A percentile compares a stretch with the other conserved stretches of the same genome.
These are phyloP conservation scores for Polyommatus icarus DNA, from an alignment of 2,888 invertebrate genomes.

Conservation along the genomic window DNA sequence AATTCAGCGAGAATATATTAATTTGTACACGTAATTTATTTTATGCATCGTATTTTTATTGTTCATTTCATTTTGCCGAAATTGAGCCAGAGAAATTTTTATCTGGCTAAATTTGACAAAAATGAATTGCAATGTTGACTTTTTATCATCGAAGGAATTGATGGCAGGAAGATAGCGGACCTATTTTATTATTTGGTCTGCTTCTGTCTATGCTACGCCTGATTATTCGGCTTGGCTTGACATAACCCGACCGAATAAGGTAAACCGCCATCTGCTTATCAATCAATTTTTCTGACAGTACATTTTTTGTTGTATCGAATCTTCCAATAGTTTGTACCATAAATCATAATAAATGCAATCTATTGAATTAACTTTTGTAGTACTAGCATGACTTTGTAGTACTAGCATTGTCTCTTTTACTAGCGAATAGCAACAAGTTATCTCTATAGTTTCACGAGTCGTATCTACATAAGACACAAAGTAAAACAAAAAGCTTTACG, in stretches of 20 bases:
- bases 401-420: neutral
- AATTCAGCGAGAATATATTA: neutral
- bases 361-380: neutral
- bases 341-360: neutral
- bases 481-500: conserved; percentile 23
- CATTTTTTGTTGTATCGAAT: neutral
- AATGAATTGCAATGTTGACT: too few relatives aligned
- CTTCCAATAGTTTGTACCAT: neutral
- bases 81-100: neutral
- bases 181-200: too few relatives aligned
- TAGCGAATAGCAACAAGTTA: neutral
- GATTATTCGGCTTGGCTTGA: too few relatives aligned
- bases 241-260: too few relatives aligned
- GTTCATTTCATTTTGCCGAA: neutral
- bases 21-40: neutral
- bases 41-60: neutral
- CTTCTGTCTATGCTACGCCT: too few relatives aligned
- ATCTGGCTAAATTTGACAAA: neutral
- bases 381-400: too few relatives aligned
- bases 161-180: too few relatives aligned
- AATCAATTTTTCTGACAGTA: neutral
- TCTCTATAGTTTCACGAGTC: neutral
- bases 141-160: too few relatives aligned
- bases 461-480: neutral
- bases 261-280: too few relatives aligned